Evolutionary conservation across 2,113 vertebrate genomes (phyloP), one percentile per base, ranked within the genome.

Genomic region (Dunckerocampus dactyliophorus): DNA sequence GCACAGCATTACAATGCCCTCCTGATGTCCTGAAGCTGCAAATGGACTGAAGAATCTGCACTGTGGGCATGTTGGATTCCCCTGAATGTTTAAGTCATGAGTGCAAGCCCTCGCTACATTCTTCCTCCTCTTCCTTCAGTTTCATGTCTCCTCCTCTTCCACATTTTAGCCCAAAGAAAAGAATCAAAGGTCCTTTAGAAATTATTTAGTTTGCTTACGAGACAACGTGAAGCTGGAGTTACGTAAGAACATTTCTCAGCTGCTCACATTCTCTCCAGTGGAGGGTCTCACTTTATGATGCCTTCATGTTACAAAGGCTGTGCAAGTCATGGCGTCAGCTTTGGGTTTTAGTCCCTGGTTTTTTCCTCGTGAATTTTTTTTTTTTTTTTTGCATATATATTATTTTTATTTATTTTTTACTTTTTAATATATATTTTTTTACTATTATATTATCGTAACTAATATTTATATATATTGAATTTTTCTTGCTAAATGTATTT

Each of bases 11-110:
- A 87, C 87, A 88, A 79, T 77, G 69, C 76, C 71, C 76, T 77
- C 88, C 85, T 90, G 82, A 88, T 81, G 79, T 85, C 85, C 88
- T 87, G 86, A 87, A 78, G 78, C 82, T 78, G 86, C 84, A 88
- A 42, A 75, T 84, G 73, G 59, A 37, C 74, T 55, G 61, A 72
- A 69, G 78, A 82, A 85, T 82, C 74, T 79, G 74, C 78, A 63
- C 75, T 53, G 79, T 79, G 79, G 79, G 81, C 74, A 81, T 67
- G 79, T 86, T 82, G 31, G 31, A 34, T 81, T 79, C 83, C 68
- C 76, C 80, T 49, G 62, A 81, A 88, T 88, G 84, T 87, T 89
- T 87, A 78, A 87, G 81, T 87, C 82, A 88, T 89, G 85, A 89
- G 59, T 73, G 69, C 74, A 71, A 69, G 47, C 71, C 74, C 20